A percentile compares a stretch with the other conserved stretches of the same genome.
Evolutionary conservation across 2,113 vertebrate genomes (phyloP).

Genomic region (Emydocephalus ijimae): DNA sequence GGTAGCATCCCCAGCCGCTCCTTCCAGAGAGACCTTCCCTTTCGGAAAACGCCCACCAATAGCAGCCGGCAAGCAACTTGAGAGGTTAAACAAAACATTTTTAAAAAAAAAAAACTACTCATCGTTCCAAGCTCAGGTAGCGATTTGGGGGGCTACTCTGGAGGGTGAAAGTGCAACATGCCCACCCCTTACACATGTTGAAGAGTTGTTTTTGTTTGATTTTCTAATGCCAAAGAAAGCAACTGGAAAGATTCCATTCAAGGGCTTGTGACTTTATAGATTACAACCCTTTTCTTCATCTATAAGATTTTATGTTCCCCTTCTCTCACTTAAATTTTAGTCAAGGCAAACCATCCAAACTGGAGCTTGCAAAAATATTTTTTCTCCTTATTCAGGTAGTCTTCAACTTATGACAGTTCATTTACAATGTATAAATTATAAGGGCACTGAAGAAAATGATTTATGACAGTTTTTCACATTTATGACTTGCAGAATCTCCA

Average conservation of each 20-base stretch:
- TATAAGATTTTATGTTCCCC: background rate
- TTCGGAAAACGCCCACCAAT: conserved; percentile 47
- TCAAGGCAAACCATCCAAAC: background rate
- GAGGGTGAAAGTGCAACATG: background rate
- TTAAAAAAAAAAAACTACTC: no score
- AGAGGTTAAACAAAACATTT: conserved; percentile 30
- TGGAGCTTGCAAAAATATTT: background rate
- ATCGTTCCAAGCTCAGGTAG: conserved; percentile 55
- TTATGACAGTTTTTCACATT: background rate
- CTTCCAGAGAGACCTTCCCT: conserved; percentile 54
- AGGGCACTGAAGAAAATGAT: background rate
- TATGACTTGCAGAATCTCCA: background rate
- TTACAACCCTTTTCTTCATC: background rate
- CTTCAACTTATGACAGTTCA: background rate
- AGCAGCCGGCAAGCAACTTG: conserved; percentile 47
- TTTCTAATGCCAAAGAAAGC: background rate
- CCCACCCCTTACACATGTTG: background rate
- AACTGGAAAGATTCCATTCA: background rate
- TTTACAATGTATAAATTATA: background rate
- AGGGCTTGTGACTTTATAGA: background rate
- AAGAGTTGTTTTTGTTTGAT: background rate
- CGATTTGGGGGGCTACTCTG: background rate
- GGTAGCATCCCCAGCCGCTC: conserved; percentile 55
- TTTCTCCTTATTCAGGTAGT: background rate
- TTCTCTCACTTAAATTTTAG: background rate